Evolutionary conservation across 2,888 invertebrate genomes (phyloP), one percentile per base, ranked within the genome.

Genomic region (Ellobium chinense): DNA sequence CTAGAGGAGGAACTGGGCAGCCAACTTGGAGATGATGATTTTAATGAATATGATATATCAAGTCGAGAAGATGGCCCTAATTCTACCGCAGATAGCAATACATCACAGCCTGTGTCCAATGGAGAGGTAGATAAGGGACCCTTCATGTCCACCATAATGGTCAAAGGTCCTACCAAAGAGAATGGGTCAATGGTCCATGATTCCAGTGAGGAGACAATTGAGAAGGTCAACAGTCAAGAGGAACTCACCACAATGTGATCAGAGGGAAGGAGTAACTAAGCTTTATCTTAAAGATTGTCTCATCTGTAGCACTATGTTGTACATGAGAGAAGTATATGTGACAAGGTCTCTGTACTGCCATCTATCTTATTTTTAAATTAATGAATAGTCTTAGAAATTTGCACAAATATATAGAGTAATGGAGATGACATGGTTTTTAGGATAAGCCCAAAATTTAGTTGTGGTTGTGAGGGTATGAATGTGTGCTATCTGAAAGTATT

Each of bases 1-100:
- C 77, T 89, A 27, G 77, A 85, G 65, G 85, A 89, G 24, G 85
- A 88, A 75, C 86, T 85, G 75, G 83, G 83, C 34, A 84, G 84
- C 29, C 78, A 86, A 65, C 73, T 88, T 62, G 84, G 83, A 31
- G 83, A 82, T 18, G 85, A 82, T 27, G 80, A 85, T 24, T 56
- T 82, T 24, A 81, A 80, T 39, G 84, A 83, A 21, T 82, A 84
- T 14, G 83, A 84, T 54, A 78, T 75, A 7, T 37, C 79, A 78
- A 78, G 27, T 36, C 21, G 14, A 14, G 60, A 36, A 36, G 62
- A 27, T 9, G 69, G 54, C 14, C 46, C 18, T 18, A 34, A 58
- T 37, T 12, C n/a, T 37, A n/a, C n/a, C n/a, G n/a, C n/a, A n/a
- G 34, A 54, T 36, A 66, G 24, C 34, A 74, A 73, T 27, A 65